Evolutionary conservation across 1,140 invertebrate species (phyloP).

Genomic region (Micrasema longulum): DNA sequence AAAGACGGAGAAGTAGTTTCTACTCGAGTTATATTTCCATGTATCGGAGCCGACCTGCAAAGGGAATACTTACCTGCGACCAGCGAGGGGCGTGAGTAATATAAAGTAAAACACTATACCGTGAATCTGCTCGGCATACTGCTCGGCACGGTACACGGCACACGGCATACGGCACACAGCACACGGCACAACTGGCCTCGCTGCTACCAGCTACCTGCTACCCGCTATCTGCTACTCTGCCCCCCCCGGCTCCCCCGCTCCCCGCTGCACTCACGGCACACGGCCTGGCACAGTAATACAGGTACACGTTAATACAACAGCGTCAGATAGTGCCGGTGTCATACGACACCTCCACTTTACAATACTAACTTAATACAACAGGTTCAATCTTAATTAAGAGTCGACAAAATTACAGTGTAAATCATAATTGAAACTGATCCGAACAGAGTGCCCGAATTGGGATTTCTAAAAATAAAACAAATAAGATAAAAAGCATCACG

Average conservation of each 20-base stretch:
- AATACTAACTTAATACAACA: too few species aligned
- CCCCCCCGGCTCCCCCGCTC: slow-evolving; percentile 32
- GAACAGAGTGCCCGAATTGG: slow-evolving; percentile 5
- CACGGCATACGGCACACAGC: slow-evolving; percentile 11
- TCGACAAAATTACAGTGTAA: background rate
- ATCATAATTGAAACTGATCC: background rate
- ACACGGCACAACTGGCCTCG: too few species aligned
- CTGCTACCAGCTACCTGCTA: too few species aligned
- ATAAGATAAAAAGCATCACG: slow-evolving; percentile 17
- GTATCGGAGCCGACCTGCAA: slow-evolving; percentile 10
- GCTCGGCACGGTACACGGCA: background rate
- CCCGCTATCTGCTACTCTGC: slow-evolving; percentile 8
- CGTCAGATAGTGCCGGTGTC: background rate
- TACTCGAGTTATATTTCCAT: slow-evolving; percentile 10
- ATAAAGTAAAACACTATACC: background rate
- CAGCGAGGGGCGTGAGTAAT: slow-evolving; percentile 8
- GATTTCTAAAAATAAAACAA: slow-evolving; percentile 10
- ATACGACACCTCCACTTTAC: background rate
- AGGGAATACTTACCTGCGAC: slow-evolving; percentile 12
- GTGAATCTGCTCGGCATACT: slow-evolving; percentile 3
- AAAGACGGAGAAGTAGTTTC: background rate
- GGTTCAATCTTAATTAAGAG: slow-evolving; percentile 6
- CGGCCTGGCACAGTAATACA: slow-evolving; percentile 51
- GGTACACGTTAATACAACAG: slow-evolving; percentile 24
- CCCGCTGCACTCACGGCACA: slow-evolving; percentile 35